Evolutionary conservation across 2,797 vertebrate genomes (phyloP), one percentile per base, ranked within the genome.

Genomic region (Rhinoraja longicauda): DNA sequence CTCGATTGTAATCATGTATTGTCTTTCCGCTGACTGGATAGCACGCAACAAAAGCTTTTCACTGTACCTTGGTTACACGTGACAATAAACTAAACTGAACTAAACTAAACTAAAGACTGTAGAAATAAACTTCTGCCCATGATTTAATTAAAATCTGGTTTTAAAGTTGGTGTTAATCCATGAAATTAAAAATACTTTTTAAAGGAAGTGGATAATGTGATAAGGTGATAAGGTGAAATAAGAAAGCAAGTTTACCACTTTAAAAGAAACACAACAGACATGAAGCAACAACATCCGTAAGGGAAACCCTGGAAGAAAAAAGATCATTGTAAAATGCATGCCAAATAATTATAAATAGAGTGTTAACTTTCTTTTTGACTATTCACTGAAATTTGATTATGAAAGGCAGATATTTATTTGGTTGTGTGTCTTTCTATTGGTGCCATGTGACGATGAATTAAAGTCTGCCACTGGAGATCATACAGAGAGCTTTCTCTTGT

Each of bases 361-460:
- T 53, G 73, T 36, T 19, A 75, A 88, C 79, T 19, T 75, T 62
- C 67, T 32, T 67, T 53, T 39, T 93, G 73, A 93, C 93, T 93
- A 84, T 73, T 93, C 67, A 86, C n/a, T 93, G 81, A 86, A 88
- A 88, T 72, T 93, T 84, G 93, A 84, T 93, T 93, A 53, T 77
- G 39, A 72, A 72, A 59, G 76, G 13, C 93, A 53, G 45, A 29
- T 78, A 88, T 93, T 59, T 93, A 57, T 59, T 57, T 78, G 73
- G 77, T 57, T 81, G 19, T 86, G n/a, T 62, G 59, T n/a, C 13
- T 86, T 64, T 86, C 29, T 29, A 64, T 86, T 7, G 59, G 82
- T 86, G 29, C 59, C 13, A n/a, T 86, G 57, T 64, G 59, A 86
- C 6, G 59, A 32, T 86, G 59, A 86, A 86, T 64, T 86, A 62